Conservation (phyloP, 2,113 vertebrate species). For the Mus pahari region DNA sequence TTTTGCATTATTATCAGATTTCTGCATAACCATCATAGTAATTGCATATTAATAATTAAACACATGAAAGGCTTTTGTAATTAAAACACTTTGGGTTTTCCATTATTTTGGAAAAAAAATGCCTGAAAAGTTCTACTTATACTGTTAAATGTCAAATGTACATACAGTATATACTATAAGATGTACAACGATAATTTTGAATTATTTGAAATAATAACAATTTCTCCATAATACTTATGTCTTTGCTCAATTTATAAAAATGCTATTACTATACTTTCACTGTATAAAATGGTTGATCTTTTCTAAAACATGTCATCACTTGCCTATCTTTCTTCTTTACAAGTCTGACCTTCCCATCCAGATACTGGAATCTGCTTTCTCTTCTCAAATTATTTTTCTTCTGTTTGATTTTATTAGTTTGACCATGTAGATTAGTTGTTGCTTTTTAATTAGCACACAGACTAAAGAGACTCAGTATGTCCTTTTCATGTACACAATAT, state of each 20-base stretch:
- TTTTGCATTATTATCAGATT: neutral
- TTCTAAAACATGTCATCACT: too few relatives aligned
- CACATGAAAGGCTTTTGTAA: neutral
- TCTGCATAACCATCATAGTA: neutral
- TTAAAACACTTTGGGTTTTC: neutral
- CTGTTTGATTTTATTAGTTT: neutral
- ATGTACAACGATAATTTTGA: neutral
- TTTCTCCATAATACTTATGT: neutral
- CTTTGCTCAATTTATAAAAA: neutral
- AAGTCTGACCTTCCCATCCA: too few relatives aligned
- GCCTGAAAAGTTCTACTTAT: neutral
- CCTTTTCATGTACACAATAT: neutral
- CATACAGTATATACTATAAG: neutral
- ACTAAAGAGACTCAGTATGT: neutral
- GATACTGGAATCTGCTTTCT: too few relatives aligned
- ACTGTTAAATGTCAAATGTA: neutral
- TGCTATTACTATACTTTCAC: too few relatives aligned
- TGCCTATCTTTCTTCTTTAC: neutral
- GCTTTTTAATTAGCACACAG: neutral
- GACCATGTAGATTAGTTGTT: neutral
- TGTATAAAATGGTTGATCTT: neutral
- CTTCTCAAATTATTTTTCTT: neutral
- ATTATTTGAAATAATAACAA: neutral
- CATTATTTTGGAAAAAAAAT: neutral
- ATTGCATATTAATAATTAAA: neutral